Conservation (phyloP, 2,113 vertebrate genomes). For the Paradisaea rubra region DNA sequence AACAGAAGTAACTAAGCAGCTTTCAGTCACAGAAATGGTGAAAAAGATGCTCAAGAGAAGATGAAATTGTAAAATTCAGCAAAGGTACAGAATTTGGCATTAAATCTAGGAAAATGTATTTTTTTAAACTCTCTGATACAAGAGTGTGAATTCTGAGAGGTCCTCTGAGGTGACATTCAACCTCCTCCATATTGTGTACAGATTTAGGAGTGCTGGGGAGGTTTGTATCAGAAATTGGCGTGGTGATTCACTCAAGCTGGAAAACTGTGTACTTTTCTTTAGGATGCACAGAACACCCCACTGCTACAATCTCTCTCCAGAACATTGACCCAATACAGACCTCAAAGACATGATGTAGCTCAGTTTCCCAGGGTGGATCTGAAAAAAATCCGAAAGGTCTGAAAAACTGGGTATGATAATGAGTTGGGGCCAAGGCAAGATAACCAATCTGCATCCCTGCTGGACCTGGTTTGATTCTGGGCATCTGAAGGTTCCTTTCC, state of each 20-base stretch:
- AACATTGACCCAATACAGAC: background rate
- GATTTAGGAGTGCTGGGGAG: background rate
- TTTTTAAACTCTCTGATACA: background rate
- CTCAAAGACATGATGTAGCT: background rate
- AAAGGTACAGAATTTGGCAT: background rate
- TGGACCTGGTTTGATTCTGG: background rate
- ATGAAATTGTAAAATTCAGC: background rate
- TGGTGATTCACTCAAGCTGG: background rate
- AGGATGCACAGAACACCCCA: background rate
- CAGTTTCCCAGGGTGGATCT: background rate
- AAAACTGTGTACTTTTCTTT: background rate
- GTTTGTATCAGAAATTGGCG: background rate
- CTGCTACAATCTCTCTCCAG: background rate
- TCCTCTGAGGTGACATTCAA: background rate
- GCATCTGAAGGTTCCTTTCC: background rate
- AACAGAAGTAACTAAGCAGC: background rate
- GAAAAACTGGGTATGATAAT: background rate
- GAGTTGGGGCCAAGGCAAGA: background rate
- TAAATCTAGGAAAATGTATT: background rate
- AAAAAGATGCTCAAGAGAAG: background rate
- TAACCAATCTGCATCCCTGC: background rate
- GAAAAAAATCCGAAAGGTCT: background rate
- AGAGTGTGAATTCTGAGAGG: background rate
- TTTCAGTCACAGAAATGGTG: background rate
- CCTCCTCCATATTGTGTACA: background rate